phyloP scores from a whole-genome alignment of 2,797 vertebrate species.

The Tarsius wallacei region DNA sequence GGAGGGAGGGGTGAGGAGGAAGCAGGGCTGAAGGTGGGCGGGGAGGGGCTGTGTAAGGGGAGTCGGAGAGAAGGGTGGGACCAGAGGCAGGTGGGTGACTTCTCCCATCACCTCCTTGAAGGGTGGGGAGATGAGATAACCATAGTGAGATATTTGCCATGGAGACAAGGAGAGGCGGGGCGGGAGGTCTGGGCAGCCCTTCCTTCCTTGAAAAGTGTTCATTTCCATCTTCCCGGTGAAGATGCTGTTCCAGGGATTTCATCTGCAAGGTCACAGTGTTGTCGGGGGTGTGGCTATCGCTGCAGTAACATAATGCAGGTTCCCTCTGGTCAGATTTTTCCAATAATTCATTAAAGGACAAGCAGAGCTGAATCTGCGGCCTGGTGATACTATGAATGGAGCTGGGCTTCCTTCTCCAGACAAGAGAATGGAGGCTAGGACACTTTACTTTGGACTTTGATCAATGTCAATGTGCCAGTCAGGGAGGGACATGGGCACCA shows the following conservation, averaged over 20 bases:
- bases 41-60: neutral
- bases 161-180: neutral
- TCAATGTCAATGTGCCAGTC: neutral
- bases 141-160: neutral
- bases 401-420: neutral
- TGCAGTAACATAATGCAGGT: neutral
- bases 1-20: neutral
- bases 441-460: neutral
- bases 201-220: neutral
- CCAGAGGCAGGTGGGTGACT: neutral
- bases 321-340: constrained; percentile 30
- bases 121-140: neutral
- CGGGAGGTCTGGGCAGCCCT: too few species aligned
- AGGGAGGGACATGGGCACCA: neutral
- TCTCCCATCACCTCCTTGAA: neutral
- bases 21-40: neutral
- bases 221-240: neutral
- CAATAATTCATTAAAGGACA: constrained; percentile 26
- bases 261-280: neutral
- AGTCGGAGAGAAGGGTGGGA: neutral
- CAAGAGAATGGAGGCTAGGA: neutral
- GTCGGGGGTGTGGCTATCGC: neutral
- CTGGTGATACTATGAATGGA: neutral
- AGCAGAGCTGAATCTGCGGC: neutral
- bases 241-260: neutral